Evolutionary conservation across 2,797 vertebrate genomes (phyloP), one percentile per base, ranked within the genome.

Genomic region (Sebastolobus alascanus): DNA sequence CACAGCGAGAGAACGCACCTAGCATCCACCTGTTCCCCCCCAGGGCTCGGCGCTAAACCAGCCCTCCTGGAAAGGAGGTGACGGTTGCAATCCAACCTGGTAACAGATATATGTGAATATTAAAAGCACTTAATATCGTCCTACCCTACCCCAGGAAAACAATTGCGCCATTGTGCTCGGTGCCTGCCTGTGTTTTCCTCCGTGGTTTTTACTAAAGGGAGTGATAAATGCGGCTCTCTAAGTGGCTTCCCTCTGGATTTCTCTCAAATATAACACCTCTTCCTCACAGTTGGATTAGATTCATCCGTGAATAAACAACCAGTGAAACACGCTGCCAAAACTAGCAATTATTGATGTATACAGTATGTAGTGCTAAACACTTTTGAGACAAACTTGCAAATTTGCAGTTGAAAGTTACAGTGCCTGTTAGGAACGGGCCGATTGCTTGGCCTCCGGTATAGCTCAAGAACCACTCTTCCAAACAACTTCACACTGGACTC

Each of bases 31-130:
- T 94, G 93, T 91, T 92, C 55, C 84, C 94, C 93, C 82, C 78
- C 20, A 90, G 94, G 87, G 20, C 87, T 68, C 85, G 25, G 31
- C n/a, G 37, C 50, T 69, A 18, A 88, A 85, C 67, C 22, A 86
- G 80, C 70, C 58, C 87, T 79, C 65, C 76, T 70, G 71, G 72
- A 74, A 80, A 83, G 76, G 77, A 78, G 54, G 58, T 67, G 31
- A 74, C 58, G 84, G 58, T 83, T 74, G 81, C 80, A 84, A 81
- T 59, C 74, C 78, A 79, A 82, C 84, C 87, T 87, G 91, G 79
- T 90, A 90, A 93, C 89, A 91, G 91, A 94, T 92, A 91, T 88
- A 92, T 87, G 85, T 68, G 63, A 92, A 87, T 91, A 93, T 93
- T 90, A 88, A 93, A 84, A 84, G 84, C 86, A 75, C 56, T 92